Percentiles rank a stretch among this genome's conserved stretches.
phyloP scores from a whole-genome alignment of 2,797 vertebrate species.

The Lithobates pipiens region DNA sequence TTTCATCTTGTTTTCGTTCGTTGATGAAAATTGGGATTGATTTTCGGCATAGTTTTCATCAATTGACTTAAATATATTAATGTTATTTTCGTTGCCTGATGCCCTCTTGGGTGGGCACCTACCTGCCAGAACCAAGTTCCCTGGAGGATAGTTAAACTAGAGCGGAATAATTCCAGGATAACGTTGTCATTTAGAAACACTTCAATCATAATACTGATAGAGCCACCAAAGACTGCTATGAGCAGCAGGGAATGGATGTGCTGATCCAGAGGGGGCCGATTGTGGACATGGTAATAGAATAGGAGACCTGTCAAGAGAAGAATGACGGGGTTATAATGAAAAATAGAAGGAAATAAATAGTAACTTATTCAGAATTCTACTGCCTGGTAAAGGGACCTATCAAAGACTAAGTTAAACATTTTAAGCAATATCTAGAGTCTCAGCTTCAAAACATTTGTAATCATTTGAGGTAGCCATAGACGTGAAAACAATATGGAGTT shows the following conservation, averaged over 20 bases:
- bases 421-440: no score
- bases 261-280: conserved; percentile 83
- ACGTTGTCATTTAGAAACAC: conserved; percentile 82
- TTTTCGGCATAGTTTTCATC: no score
- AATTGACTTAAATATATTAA: no score
- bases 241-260: conserved; percentile 92
- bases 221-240: conserved; percentile 77
- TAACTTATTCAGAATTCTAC: no score
- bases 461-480: no score
- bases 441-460: no score
- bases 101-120: conserved; percentile 17
- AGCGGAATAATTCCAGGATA: conserved; percentile 83
- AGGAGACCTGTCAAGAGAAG: conserved; percentile 82
- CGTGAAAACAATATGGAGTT: no score
- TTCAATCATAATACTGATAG: conserved; percentile 78
- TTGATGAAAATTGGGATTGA: no score
- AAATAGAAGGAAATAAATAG: background rate
- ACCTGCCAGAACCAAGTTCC: conserved; percentile 98
- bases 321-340: background rate
- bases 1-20: no score
- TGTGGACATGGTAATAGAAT: conserved; percentile 89
- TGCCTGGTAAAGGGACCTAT: no score
- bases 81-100: background rate
- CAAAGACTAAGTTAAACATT: no score
- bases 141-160: conserved; percentile 82